Base-by-base conservation (phyloP, 2,888 invertebrate species). In the Cremastobaeus sp. region DNA sequence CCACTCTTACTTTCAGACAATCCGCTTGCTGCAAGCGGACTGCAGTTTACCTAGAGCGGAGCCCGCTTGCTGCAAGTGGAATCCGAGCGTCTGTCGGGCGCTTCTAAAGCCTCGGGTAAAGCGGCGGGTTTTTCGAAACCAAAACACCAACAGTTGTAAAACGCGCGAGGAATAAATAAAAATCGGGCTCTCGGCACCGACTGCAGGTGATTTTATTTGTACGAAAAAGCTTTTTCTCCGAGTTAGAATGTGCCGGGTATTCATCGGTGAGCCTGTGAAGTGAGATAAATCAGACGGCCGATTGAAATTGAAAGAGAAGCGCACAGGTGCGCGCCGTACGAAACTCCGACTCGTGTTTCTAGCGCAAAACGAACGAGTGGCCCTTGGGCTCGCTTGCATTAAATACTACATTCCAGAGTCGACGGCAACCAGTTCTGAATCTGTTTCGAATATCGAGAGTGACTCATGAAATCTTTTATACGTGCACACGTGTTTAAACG, bases 371-470 rank as follows among this genome's bases (percentile, higher is more conserved):
- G 60, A 65, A 47, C 74, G 55, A 69, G 60, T 70, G 65, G 69
- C 73, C 71, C 73, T 68, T 65, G 70, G 71, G 68, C 73, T 78
- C 52, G 59, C 65, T 65, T 74, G 74, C 76, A 73, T 76, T 74
- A 78, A 78, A 77, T 72, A 70, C 76, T 74, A 77, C 78, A 78
- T 78, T 78, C 78, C 78, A 72, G 41, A 60, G 76, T 59, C 74
- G 60, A 68, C 43, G 69, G 65, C 69, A 78, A 78, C 78, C 76
- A 76, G 78, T 78, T 78, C 68, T 75, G 69, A 75, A 74, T 76
- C 68, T 59, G 74, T 66, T 72, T 69, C 43, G 62, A 76, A 74
- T 72, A 69, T 72, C 72, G 60, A 48, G 37, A 64, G 74, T 76
- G 76, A 77, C 74, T 74, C 74, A 66, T 74, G 72, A 60, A 72